phyloP scores from a whole-genome alignment of 2,797 vertebrate species.

The Eupleurogrammus muticus region DNA sequence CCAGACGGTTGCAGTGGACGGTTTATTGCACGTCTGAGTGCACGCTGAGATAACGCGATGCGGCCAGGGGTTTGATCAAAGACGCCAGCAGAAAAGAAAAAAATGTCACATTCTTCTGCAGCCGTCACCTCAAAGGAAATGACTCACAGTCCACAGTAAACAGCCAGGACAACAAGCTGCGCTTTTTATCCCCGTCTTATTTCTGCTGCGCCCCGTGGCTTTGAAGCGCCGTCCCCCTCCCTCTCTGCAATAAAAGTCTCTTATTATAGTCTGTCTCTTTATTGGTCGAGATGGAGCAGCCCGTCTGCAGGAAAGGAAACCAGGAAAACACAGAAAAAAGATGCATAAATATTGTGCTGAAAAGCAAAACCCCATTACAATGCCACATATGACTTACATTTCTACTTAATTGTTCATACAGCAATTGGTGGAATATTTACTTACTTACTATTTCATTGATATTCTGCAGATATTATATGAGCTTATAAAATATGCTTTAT shows the following conservation, averaged over 20 bases:
- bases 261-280: slow-evolving; percentile 58
- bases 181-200: slow-evolving; percentile 76
- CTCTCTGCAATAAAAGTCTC: slow-evolving; percentile 35
- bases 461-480: neutral
- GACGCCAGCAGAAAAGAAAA: slow-evolving; percentile 45
- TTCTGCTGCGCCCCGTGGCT: slow-evolving; percentile 64
- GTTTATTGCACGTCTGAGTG: slow-evolving; percentile 52
- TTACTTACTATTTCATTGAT: neutral
- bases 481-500: too few species aligned
- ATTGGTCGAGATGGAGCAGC: slow-evolving; percentile 45
- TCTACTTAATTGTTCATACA: neutral
- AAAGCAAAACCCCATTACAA: too few species aligned
- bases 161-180: slow-evolving; percentile 68
- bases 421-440: neutral
- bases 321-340: slow-evolving; percentile 27
- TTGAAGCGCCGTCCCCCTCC: slow-evolving; percentile 56
- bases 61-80: slow-evolving; percentile 59
- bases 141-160: slow-evolving; percentile 65
- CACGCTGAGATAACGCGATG: slow-evolving; percentile 48
- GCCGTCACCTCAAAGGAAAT: slow-evolving; percentile 65
- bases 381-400: neutral
- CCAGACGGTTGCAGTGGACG: slow-evolving; percentile 8
- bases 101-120: slow-evolving; percentile 63
- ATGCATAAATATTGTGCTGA: slow-evolving; percentile 8
- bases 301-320: slow-evolving; percentile 18